Percentiles rank a stretch among this genome's conserved stretches.
phyloP scores from a whole-genome alignment of 2,888 invertebrate species.

The Mallateleia sp. region DNA sequence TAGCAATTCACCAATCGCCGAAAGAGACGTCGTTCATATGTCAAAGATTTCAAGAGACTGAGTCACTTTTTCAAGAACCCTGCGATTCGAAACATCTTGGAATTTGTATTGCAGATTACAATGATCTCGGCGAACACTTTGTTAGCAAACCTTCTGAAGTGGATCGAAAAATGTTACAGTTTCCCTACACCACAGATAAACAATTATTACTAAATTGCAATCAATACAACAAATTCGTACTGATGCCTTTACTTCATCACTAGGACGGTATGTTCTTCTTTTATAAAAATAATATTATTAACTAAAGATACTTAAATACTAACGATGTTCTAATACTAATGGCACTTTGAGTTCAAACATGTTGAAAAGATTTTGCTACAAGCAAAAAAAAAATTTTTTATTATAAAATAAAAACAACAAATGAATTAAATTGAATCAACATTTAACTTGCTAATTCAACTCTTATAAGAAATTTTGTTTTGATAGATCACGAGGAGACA shows the following conservation, averaged over 20 bases:
- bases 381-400: too few relatives aligned
- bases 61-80: conserved; percentile 20
- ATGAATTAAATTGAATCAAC: too few relatives aligned
- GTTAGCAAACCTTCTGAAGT: not conserved
- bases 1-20: not conserved
- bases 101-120: conserved; percentile 18
- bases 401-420: too few relatives aligned
- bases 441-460: too few relatives aligned
- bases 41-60: not conserved
- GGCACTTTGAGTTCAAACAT: too few relatives aligned
- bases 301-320: too few relatives aligned
- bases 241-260: conserved; percentile 18
- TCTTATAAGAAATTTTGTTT: too few relatives aligned
- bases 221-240: not conserved
- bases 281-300: too few relatives aligned
- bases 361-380: too few relatives aligned
- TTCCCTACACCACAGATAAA: conserved; percentile 1
- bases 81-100: conserved; percentile 29
- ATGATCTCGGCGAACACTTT: not conserved
- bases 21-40: not conserved
- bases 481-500: too few relatives aligned
- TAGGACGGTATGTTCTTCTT: conserved; percentile 15
- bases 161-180: conserved; percentile 4
- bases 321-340: too few relatives aligned
- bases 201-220: not conserved